phyloP scores from a whole-genome alignment of 2,888 invertebrate species.

The Luffia ferchaultella region DNA sequence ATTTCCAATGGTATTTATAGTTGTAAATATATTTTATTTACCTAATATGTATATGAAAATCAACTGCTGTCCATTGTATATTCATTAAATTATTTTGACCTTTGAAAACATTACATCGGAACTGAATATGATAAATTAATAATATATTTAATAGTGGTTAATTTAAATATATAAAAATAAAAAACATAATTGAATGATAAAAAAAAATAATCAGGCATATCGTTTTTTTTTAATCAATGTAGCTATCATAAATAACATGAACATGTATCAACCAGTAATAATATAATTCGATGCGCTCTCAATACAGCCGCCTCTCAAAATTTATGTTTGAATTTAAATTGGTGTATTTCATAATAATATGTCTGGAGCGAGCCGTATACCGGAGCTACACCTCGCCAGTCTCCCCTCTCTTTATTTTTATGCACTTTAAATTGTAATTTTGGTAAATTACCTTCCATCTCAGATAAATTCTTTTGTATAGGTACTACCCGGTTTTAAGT shows the following conservation, averaged over 20 bases:
- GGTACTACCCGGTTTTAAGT: too few species aligned
- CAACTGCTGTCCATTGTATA: too few species aligned
- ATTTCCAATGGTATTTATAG: background rate
- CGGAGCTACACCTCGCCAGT: constrained; percentile 17
- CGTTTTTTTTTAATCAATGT: background rate
- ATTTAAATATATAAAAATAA: too few species aligned
- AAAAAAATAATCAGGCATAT: too few species aligned
- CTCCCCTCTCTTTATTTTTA: constrained; percentile 35
- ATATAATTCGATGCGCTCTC: constrained; percentile 14
- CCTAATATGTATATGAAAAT: too few species aligned
- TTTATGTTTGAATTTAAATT: constrained; percentile 57
- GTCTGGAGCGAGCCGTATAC: constrained; percentile 29
- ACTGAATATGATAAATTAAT: too few species aligned
- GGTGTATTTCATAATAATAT: constrained; percentile 53
- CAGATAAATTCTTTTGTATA: background rate
- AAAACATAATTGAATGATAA: too few species aligned
- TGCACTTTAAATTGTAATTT: constrained; percentile 60
- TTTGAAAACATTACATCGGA: too few species aligned
- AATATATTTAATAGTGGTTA: too few species aligned
- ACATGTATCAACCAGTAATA: background rate
- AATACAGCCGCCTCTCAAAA: constrained; percentile 25
- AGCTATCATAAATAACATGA: background rate
- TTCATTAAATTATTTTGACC: too few species aligned
- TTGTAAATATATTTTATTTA: too few species aligned
- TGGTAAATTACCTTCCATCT: constrained; percentile 46